These are phyloP conservation scores for Leptodactylus fuscus DNA, from an alignment of 2,113 vertebrate genomes.

Conservation along the genomic window DNA sequence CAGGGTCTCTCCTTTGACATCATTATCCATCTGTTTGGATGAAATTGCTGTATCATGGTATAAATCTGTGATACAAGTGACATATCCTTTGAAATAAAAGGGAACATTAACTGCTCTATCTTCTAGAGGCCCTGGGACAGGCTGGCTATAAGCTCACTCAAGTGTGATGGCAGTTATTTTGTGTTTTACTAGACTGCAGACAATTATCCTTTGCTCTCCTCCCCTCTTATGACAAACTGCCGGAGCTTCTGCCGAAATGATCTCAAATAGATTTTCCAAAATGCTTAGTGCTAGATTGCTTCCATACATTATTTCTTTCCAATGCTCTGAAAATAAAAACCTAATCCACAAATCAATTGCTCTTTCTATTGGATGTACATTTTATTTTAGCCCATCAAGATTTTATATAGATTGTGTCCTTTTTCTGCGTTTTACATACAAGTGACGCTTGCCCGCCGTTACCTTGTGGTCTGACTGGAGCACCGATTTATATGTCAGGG, in stretches of 20 bases:
- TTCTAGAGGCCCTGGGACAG: slow-evolving; percentile 99
- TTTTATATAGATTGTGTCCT: slow-evolving; percentile 83
- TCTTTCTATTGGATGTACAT: slow-evolving; percentile 84
- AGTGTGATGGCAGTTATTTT: slow-evolving; percentile 99
- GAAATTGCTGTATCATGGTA: slow-evolving; percentile 99
- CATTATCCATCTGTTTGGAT: slow-evolving; percentile 99
- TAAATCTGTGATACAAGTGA: slow-evolving; percentile 99
- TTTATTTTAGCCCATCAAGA: slow-evolving; percentile 85
- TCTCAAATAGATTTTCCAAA: slow-evolving; percentile 99
- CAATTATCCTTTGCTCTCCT: slow-evolving; percentile 99
- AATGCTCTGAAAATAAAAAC: slow-evolving; percentile 96
- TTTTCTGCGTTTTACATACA: slow-evolving; percentile 73
- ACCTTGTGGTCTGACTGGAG: background rate
- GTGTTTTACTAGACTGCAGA: slow-evolving; percentile 99
- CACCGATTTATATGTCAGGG: background rate
- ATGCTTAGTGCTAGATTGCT: slow-evolving; percentile 99
- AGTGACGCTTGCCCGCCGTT: background rate
- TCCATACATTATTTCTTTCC: slow-evolving; percentile 99
- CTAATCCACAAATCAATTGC: slow-evolving; percentile 98
- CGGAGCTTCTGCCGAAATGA: slow-evolving; percentile 99
- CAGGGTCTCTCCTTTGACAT: slow-evolving; percentile 97
- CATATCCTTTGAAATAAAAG: slow-evolving; percentile 99
- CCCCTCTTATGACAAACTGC: slow-evolving; percentile 99
- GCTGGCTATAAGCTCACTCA: slow-evolving; percentile 99
- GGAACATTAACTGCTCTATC: slow-evolving; percentile 99